Base-by-base conservation (phyloP, 1,140 invertebrate species). In the Acromyrmex heyeri region DNA sequence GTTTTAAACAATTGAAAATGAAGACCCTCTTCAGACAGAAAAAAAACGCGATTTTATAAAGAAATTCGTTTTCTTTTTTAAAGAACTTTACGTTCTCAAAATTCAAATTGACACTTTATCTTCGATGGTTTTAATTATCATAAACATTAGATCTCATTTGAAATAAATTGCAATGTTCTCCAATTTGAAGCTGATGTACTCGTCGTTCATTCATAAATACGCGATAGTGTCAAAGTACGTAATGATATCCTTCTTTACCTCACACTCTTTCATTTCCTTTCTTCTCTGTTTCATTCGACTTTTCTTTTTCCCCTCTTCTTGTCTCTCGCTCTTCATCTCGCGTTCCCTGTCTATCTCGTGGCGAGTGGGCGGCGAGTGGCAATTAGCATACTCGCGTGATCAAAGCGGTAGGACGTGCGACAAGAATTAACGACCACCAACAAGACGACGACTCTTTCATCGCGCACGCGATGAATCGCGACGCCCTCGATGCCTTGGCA, bases 381-480 rank as follows among this genome's bases (percentile, higher is more conserved):
- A 91, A 91, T 91, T 91, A 91, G 91, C 91, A 91, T 91, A 91
- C 90, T 88, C 90, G 88, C 90, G 87, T 90, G 91, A 91, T 91
- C 91, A 91, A 91, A 91, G 91, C 85, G 81, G 64, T 65, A 88
- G 81, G 85, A 91, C 86, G 85, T 86, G 90, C 88, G 90, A 89
- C 90, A 83, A 77, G 88, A 90, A 90, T 90, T 87, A 91, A 91
- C 90, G 90, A 89, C 70, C 87, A 89, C 87, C 87, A 83, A 70
- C 87, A 73, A 86, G 59, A 86, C 62, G 75, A 88, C 87, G 65
- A 86, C 87, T 91, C 89, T 91, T 86, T 91, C 76, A 65, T 91
- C 89, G 73, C 57, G 59, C 81, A 75, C 77, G 87, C 89, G 75
- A 91, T 91, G 90, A 91, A 87, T 87, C 89, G 90, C 86, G 65